Evolutionary conservation across 2,888 invertebrate species (phyloP), one percentile per base, ranked within the genome.

Genomic region (Rotaria sp.): DNA sequence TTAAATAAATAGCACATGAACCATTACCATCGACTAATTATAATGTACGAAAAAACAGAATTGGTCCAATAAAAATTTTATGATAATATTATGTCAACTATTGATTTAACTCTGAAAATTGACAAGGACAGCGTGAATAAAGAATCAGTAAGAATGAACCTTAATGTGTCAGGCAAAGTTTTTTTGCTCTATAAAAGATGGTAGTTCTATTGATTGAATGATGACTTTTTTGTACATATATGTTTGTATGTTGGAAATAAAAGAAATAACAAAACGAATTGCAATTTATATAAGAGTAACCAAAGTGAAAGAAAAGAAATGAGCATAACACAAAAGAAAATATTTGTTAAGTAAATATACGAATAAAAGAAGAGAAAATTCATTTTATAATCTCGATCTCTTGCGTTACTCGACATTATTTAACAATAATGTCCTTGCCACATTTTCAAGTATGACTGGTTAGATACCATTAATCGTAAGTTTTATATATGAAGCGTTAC

Each of bases 311-410:
- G 67, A 67, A 30, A 35, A 35, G 67, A 35, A 67, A 35, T 67
- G 18, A 67, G 35, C 15, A 67, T 35, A 67, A 38, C 67, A 67
- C 35, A 67, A 67, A 67, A 67, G 67, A 67, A 67, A 67, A 67
- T 67, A 67, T 67, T 67, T 67, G 67, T 67, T 35, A 67, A 67
- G 67, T 38, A 67, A 67, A 67, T 67, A 67, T 18, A 67, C 35
- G 35, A 30, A 67, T 35, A 67, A 67, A 67, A 67, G 30, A 21
- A 35, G 67, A 67, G 67, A 67, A 59, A 59, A 67, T 67, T 67
- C 67, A 67, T 67, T 67, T 67, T 67, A 67, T 67, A 67, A 67
- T 67, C 67, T 67, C 67, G 35, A 67, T 38, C 35, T 67, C 67
- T 67, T 67, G 21, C 35, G 15, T 67, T 67, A 35, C 67, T 67